Evolutionary conservation across 2,888 invertebrate genomes (phyloP), one percentile per base, ranked within the genome.

Genomic region (Cylloceria caligata): DNA sequence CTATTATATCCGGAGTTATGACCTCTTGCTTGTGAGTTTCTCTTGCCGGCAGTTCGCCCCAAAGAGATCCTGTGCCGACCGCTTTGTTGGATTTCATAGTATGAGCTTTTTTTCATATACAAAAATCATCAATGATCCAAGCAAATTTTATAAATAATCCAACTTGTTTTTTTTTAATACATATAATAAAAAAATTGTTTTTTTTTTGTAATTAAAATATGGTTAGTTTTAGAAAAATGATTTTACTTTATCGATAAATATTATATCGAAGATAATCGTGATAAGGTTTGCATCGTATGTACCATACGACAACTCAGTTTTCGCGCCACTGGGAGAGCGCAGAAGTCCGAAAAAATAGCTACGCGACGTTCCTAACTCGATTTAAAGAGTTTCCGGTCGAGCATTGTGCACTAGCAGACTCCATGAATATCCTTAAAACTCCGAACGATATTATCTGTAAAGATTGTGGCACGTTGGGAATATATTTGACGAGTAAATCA

Each of bases 1-100:
- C 92, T 79, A 93, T 92, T 6, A 92, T 89, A 72, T 93, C 92
- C 16, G 92, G 92, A 1, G 92, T 92, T 62, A 92, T 90, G 34
- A 92, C 88, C 86, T 93, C 92, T 82, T 92, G 92, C 80, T 92
- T 92, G 36, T 91, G 88, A 71, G 88, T 90, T 84, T 93, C 92
- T 71, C 89, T 88, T 2, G 89, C 80, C 6, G 91, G 90, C 45
- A 92, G 87, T 86, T 92, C 92, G 24, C 92, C 92, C 92, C 92
- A 92, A 34, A 90, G 84, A 6, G 72, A 62, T 76, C 88, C 88
- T 30, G 81, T 62, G 13, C 81, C 82, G 24, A 72, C 4, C 67
- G 72, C 88, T 88, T 90, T 92, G 57, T 86, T 89, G 6, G 92
- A 88, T 62, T 92, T 92, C 92, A 92, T 93, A 9, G 5, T 88